These are phyloP conservation scores for Rhynchotus rufescens DNA, from an alignment of 2,797 vertebrate species.

Conservation along the genomic window DNA sequence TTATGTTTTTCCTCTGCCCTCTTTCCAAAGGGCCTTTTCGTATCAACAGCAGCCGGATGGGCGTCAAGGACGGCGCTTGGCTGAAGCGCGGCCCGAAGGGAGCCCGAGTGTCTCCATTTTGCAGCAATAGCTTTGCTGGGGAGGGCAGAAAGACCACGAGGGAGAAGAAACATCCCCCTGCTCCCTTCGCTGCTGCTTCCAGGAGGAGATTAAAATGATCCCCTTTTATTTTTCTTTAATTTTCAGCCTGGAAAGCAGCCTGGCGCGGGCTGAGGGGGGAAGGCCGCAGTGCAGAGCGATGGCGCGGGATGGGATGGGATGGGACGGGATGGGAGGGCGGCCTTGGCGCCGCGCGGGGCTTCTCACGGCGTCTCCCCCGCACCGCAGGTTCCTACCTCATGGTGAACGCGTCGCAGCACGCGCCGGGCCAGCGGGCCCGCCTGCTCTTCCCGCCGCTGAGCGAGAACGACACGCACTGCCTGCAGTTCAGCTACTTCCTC, in stretches of 20 bases:
- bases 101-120: background rate
- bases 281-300: too few species aligned
- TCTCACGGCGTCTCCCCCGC: background rate
- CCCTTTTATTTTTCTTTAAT: too few species aligned
- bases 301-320: too few species aligned
- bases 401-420: slow-evolving; percentile 94
- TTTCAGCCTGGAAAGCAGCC: too few species aligned
- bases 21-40: background rate
- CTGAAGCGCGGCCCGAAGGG: background rate
- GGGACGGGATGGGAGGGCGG: too few species aligned
- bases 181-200: background rate
- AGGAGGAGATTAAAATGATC: too few species aligned
- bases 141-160: background rate
- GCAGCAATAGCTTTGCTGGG: background rate
- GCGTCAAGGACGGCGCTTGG: background rate
- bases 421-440: slow-evolving; percentile 87
- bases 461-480: slow-evolving; percentile 96
- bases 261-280: too few species aligned
- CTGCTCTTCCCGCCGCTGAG: slow-evolving; percentile 91
- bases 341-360: too few species aligned
- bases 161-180: background rate
- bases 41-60: background rate
- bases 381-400: slow-evolving; percentile 91
- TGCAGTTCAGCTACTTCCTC: slow-evolving; percentile 98
- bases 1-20: background rate